Percentiles rank a stretch among this genome's conserved stretches.
Evolutionary conservation across 1,140 invertebrate species (phyloP).

Genomic region (Watersipora subatra): DNA sequence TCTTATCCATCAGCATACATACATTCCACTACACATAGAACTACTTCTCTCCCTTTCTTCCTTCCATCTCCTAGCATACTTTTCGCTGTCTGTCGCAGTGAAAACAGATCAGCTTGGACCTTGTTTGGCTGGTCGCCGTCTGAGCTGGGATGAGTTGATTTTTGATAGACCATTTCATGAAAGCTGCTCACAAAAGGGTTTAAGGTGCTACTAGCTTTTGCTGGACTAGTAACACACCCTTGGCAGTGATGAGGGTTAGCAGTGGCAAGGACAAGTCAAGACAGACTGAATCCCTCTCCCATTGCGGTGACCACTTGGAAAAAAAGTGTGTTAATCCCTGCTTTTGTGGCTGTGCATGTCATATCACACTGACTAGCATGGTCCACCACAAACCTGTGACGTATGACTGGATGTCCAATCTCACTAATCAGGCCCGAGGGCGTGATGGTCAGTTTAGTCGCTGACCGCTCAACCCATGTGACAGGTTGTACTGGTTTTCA

Average conservation of each 20-base stretch:
- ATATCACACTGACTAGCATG: not conserved
- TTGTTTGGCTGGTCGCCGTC: not conserved
- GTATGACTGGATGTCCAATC: not conserved
- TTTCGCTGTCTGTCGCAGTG: no score
- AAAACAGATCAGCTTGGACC: no score
- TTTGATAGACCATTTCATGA: not conserved
- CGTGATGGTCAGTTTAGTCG: not conserved
- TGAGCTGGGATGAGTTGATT: not conserved
- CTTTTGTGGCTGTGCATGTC: not conserved
- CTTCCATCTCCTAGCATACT: not conserved
- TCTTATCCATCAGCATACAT: no score
- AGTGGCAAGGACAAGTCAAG: not conserved
- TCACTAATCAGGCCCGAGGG: no score
- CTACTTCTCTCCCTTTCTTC: not conserved
- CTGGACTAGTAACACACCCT: not conserved
- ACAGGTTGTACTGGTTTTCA: not conserved
- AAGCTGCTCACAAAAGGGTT: not conserved
- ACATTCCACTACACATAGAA: no score
- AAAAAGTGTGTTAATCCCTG: not conserved
- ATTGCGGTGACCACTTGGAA: not conserved
- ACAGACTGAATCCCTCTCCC: not conserved
- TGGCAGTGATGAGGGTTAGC: not conserved
- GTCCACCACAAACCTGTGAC: not conserved
- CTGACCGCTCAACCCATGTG: not conserved
- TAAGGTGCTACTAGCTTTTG: not conserved